Evolutionary conservation across 2,888 invertebrate species (phyloP).

Genomic region (Digitonthophagus gazella): DNA sequence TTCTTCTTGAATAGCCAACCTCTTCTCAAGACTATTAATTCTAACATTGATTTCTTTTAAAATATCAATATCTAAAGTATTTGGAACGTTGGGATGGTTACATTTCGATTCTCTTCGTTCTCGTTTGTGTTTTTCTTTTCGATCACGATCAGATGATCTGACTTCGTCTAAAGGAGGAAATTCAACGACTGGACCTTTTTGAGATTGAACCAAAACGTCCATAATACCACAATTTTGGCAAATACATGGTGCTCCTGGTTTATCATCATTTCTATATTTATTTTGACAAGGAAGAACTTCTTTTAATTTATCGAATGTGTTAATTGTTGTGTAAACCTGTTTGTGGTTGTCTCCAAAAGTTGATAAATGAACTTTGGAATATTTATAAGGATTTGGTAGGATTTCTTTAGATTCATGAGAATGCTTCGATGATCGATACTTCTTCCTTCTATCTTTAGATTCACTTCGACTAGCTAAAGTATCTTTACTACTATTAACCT

Average conservation of each 20-base stretch:
- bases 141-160: not conserved
- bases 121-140: slow-evolving; percentile 6
- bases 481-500: not conserved
- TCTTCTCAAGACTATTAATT: slow-evolving; percentile 42
- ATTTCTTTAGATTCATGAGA: not conserved
- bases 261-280: slow-evolving; percentile 31
- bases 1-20: slow-evolving; percentile 45
- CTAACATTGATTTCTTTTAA: slow-evolving; percentile 38
- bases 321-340: slow-evolving; percentile 41
- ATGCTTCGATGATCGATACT: not conserved
- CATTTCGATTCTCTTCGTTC: not conserved
- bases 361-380: not conserved
- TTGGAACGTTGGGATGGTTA: not conserved
- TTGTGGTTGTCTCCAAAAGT: not conserved
- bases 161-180: slow-evolving; percentile 19
- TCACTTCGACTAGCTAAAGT: not conserved
- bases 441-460: not conserved
- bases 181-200: slow-evolving; percentile 44
- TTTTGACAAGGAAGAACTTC: slow-evolving; percentile 41
- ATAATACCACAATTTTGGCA: slow-evolving; percentile 48
- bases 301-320: slow-evolving; percentile 39
- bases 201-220: slow-evolving; percentile 45
- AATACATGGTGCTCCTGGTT: slow-evolving; percentile 41
- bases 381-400: not conserved
- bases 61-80: slow-evolving; percentile 14